Evolutionary conservation across 1,140 invertebrate species (phyloP).

Genomic region (Caenorhabditis brenneri): DNA sequence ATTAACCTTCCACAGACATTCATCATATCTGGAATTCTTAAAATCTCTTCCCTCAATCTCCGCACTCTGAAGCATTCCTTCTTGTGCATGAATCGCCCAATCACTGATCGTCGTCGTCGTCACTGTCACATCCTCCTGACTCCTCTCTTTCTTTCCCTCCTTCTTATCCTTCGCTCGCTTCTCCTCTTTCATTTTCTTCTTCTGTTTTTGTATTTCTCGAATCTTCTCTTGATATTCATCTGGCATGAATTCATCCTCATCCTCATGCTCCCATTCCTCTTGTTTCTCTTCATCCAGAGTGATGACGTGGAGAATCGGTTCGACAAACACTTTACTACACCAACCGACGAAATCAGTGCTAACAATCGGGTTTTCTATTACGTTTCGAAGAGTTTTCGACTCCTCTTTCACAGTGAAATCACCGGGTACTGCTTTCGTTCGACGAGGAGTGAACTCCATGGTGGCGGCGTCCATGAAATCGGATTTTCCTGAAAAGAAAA

Average conservation of each 20-base stretch:
- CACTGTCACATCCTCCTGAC: constrained; percentile 50
- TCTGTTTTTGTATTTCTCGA: constrained; percentile 41
- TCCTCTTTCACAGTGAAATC: constrained; percentile 23
- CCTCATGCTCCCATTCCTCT: background rate
- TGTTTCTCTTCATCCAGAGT: constrained; percentile 57
- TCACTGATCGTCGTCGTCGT: constrained; percentile 37
- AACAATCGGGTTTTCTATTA: constrained; percentile 54
- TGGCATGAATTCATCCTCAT: constrained; percentile 58
- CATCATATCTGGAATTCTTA: background rate
- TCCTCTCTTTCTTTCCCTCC: constrained; percentile 64
- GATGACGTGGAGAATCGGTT: constrained; percentile 68
- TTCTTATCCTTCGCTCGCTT: constrained; percentile 66
- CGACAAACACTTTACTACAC: constrained; percentile 66
- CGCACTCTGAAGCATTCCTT: constrained; percentile 31
- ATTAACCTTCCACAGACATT: constrained; percentile 2
- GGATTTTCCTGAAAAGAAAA: background rate
- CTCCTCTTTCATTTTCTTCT: constrained; percentile 58
- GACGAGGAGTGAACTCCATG: background rate
- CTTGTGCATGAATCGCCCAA: constrained; percentile 30
- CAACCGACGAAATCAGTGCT: constrained; percentile 69
- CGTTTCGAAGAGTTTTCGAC: constrained; percentile 10
- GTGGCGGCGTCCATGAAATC: background rate
- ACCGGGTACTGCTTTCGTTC: background rate
- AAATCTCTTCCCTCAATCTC: constrained; percentile 18
- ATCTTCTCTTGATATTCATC: constrained; percentile 50